Evolutionary conservation across 2,113 vertebrate genomes (phyloP).

Genomic region (Thinocorus orbignyianus): DNA sequence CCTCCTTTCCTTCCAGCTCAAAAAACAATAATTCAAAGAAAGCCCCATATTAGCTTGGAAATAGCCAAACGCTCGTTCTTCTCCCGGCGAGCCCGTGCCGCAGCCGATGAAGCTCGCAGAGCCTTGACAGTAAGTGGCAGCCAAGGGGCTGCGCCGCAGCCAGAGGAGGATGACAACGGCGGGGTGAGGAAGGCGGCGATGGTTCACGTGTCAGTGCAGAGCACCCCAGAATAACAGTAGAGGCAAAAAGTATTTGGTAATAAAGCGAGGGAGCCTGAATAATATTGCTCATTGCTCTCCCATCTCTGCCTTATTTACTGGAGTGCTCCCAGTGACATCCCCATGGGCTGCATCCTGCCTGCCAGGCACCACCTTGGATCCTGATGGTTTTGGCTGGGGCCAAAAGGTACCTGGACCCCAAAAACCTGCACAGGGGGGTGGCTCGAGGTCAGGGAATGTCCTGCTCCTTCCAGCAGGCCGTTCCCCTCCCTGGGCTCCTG

Average conservation of each 20-base stretch:
- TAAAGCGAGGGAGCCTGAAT: not conserved
- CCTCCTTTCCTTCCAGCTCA: constrained; percentile 62
- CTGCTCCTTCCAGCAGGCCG: not conserved
- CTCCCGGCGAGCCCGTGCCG: accelerated
- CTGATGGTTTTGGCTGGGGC: not conserved
- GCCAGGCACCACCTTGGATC: accelerated
- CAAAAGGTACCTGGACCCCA: not conserved
- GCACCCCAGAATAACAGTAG: not conserved
- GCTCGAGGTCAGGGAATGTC: not conserved
- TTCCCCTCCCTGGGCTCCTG: not conserved
- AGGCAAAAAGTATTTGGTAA: not conserved
- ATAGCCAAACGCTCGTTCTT: constrained; percentile 20
- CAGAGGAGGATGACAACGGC: not conserved
- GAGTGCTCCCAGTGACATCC: not conserved
- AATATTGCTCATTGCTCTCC: not conserved
- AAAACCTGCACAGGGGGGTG: not conserved
- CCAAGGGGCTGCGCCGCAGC: not conserved
- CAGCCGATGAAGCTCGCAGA: not conserved
- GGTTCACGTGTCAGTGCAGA: not conserved
- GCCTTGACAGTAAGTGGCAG: constrained; percentile 4
- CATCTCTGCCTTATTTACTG: not conserved
- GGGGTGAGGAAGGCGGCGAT: not conserved
- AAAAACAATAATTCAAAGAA: constrained; percentile 68
- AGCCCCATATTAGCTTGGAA: constrained; percentile 53
- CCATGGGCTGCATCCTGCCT: not conserved